phyloP scores from a whole-genome alignment of 2,797 vertebrate genomes.

The Syngnathus rostellatus region DNA sequence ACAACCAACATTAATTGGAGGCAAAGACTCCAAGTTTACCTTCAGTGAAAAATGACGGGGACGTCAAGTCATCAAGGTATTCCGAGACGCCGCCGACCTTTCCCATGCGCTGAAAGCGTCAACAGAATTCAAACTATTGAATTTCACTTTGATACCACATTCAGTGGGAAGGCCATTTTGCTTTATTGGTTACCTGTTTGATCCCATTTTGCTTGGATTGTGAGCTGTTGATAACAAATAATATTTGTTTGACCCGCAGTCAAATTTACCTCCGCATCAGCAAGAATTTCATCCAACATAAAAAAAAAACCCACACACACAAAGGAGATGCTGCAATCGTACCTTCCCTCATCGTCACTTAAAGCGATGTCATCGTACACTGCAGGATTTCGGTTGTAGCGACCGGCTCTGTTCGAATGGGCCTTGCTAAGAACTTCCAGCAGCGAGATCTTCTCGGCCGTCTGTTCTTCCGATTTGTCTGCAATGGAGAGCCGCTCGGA shows the following conservation, averaged over 20 bases:
- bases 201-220: background rate
- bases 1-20: constrained; percentile 28
- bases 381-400: constrained; percentile 53
- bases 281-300: too few species aligned
- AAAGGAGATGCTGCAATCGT: constrained; percentile 53
- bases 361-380: constrained; percentile 69
- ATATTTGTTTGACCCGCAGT: background rate
- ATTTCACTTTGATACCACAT: background rate
- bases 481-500: constrained; percentile 43
- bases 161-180: background rate
- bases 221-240: constrained; percentile 12
- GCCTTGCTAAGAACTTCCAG: constrained; percentile 42
- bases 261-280: background rate
- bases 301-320: background rate
- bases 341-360: constrained; percentile 81
- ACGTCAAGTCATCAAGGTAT: constrained; percentile 76
- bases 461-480: constrained; percentile 35
- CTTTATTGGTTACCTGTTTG: background rate
- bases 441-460: constrained; percentile 39
- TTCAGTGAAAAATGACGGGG: constrained; percentile 76
- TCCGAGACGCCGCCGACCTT: constrained; percentile 58
- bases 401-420: constrained; percentile 45
- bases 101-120: constrained; percentile 48
- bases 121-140: background rate
- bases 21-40: constrained; percentile 63